Evolutionary conservation across 2,113 vertebrate genomes (phyloP).

Genomic region (Picathartes gymnocephalus): DNA sequence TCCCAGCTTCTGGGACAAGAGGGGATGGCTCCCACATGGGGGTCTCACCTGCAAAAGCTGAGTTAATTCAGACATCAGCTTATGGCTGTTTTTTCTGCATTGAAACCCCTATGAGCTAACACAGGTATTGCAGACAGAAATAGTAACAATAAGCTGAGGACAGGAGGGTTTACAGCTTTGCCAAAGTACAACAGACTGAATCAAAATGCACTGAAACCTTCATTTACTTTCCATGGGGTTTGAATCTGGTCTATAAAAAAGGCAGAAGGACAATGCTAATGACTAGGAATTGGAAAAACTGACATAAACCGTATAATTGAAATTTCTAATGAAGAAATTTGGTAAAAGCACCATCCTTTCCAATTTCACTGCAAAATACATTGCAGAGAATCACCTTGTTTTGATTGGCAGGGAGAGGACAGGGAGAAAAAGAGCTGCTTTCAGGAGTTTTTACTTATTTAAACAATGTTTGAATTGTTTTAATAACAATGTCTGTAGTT

Average conservation of each 20-base stretch:
- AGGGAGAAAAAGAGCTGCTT: not conserved
- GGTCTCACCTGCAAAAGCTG: not conserved
- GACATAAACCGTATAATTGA: not conserved
- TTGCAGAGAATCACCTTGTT: not conserved
- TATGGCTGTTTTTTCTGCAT: not conserved
- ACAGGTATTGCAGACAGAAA: not conserved
- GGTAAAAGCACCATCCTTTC: not conserved
- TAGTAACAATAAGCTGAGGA: not conserved
- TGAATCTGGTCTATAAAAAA: not conserved
- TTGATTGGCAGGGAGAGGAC: not conserved
- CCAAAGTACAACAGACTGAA: not conserved
- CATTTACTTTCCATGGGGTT: not conserved
- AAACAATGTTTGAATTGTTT: not conserved
- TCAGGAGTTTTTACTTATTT: not conserved
- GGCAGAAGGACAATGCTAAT: not conserved
- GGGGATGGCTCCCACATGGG: accelerated
- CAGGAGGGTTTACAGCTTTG: not conserved
- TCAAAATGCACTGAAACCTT: not conserved
- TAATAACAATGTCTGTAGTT: not conserved
- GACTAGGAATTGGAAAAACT: not conserved
- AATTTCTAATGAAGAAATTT: not conserved
- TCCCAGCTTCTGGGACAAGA: not conserved
- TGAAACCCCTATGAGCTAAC: not conserved
- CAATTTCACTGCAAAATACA: not conserved
- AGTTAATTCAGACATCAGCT: not conserved